Base-by-base conservation (phyloP, 1,140 invertebrate genomes). In the Steinernema khuongi region DNA sequence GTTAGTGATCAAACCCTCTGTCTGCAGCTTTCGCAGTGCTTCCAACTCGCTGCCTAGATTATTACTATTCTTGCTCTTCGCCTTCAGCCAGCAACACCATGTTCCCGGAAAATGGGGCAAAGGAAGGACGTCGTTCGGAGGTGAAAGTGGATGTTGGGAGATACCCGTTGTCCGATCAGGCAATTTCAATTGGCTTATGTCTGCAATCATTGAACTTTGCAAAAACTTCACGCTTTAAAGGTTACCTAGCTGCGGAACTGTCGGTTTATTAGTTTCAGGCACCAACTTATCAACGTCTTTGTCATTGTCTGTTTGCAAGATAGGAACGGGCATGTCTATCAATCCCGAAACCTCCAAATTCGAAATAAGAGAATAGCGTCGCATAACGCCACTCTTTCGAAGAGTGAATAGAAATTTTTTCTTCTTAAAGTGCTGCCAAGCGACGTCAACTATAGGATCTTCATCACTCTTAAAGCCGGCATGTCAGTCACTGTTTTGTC, bases 71-170 rank as follows among this genome's bases (percentile, higher is more conserved):
- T 22, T 7, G 26, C 50, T 60, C 19, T 60, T 60, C 4, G 50
- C 50, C 50, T 60, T 60, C 14, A 60, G 14, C 50, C 50, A 60
- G 19, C 50, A 60, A 60, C 50, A n/a, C 50, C 50, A 60, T 2
- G 50, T 60, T 60, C 50, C 50, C 4, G 50, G 50, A 26, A 60
- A 60, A 22, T 60, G 14, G 7, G 50, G 50, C 50, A 26, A 7
- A 22, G 50, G 50, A 22, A 60, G 50, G 26, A n/a, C 26, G 7
- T 60, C 50, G 50, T n/a, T 41, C 36, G 36, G 36, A 41, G 50
- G 50, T 7, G 50, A 60, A 7, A 60, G 19, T 7, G 50, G 4
- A 4, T 60, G 50, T 22, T 60, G 50, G 14, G 50, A 7, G 4
- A 7, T 22, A 7, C 50, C 50, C n/a, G n/a, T n/a, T 60, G 14